phyloP scores from a whole-genome alignment of 2,888 invertebrate species.

The Metallyticus violacea region DNA sequence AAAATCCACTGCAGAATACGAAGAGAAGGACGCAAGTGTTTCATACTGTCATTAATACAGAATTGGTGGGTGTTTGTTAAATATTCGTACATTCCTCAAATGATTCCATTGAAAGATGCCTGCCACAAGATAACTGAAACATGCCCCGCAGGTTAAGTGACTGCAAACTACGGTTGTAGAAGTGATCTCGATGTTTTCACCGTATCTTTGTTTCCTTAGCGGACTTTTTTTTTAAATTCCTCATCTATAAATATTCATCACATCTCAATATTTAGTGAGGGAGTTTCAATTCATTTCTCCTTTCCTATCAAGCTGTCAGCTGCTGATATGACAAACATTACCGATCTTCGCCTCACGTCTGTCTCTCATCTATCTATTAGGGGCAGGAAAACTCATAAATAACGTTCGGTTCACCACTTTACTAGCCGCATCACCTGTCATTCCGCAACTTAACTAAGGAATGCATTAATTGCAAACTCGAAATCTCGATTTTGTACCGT shows the following conservation, averaged over 20 bases:
- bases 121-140: no score
- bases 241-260: slow-evolving; percentile 6
- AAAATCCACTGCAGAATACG: no score
- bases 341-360: neutral
- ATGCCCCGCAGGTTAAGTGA: no score
- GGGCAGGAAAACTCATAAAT: neutral
- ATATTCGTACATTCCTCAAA: no score
- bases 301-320: neutral
- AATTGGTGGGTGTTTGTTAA: no score
- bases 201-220: neutral
- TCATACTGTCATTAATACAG: no score
- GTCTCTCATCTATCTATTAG: neutral
- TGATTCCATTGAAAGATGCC: no score
- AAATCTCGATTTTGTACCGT: neutral
- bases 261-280: neutral
- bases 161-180: no score
- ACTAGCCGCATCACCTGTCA: neutral
- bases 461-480: slow-evolving; percentile 2
- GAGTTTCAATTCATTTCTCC: neutral
- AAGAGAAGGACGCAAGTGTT: no score
- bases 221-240: neutral
- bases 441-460: neutral
- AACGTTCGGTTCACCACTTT: neutral
- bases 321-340: neutral
- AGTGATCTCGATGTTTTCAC: neutral